phyloP scores from a whole-genome alignment of 2,888 invertebrate species.

The Dolomedes plantarius region DNA sequence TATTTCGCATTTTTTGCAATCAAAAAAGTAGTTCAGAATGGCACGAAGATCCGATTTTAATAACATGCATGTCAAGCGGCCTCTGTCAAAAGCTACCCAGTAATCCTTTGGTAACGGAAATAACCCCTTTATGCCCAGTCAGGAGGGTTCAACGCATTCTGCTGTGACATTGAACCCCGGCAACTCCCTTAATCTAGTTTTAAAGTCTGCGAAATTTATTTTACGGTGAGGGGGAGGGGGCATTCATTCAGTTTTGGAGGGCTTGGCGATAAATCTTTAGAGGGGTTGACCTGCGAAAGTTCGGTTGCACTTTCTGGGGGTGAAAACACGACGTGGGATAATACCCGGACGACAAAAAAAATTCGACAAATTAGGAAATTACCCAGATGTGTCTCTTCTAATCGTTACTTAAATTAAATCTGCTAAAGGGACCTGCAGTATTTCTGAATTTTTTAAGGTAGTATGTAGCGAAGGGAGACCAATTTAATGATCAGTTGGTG shows the following conservation, averaged over 20 bases:
- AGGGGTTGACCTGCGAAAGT: too few relatives aligned
- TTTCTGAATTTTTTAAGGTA: too few relatives aligned
- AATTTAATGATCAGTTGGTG: too few relatives aligned
- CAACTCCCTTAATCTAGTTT: slow-evolving; percentile 20
- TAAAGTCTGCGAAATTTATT: slow-evolving; percentile 20
- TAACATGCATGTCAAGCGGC: slow-evolving; percentile 38
- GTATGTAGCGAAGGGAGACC: too few relatives aligned
- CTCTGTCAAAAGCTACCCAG: slow-evolving; percentile 18
- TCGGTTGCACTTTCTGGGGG: too few relatives aligned
- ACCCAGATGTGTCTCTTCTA: too few relatives aligned
- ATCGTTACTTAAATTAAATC: too few relatives aligned
- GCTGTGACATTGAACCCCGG: slow-evolving; percentile 20
- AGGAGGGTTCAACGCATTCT: slow-evolving; percentile 18
- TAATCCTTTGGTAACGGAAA: slow-evolving; percentile 51
- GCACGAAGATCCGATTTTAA: slow-evolving; percentile 33
- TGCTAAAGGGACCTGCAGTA: too few relatives aligned
- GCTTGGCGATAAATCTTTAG: too few relatives aligned
- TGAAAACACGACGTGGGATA: too few relatives aligned
- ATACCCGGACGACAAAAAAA: too few relatives aligned
- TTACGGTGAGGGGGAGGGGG: background rate
- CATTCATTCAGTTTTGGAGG: background rate
- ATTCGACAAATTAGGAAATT: too few relatives aligned
- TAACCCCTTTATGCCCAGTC: slow-evolving; percentile 42
- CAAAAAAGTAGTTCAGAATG: background rate
- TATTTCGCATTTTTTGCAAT: slow-evolving; percentile 1